These are phyloP conservation scores for Seriola aureovittata DNA, from an alignment of 2,113 vertebrate genomes.

Conservation along the genomic window DNA sequence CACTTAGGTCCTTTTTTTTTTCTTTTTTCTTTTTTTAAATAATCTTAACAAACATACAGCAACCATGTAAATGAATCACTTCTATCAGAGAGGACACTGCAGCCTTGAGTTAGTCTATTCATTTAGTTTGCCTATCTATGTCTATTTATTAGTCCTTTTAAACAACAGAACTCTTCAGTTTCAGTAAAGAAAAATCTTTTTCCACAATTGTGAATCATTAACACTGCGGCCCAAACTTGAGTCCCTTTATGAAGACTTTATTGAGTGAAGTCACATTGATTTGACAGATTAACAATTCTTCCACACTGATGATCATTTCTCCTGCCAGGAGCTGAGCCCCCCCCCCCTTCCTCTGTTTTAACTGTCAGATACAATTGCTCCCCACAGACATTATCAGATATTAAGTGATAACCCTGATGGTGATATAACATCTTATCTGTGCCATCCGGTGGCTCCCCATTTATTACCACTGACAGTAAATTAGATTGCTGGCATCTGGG, in stretches of 20 bases:
- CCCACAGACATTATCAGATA: constrained; percentile 71
- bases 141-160: not conserved
- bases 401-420: constrained; percentile 79
- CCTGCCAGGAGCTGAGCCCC: constrained; percentile 58
- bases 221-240: constrained; percentile 41
- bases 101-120: not conserved
- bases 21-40: not conserved
- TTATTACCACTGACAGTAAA: constrained; percentile 79
- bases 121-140: constrained; percentile 1
- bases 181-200: constrained; percentile 34
- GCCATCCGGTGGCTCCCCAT: constrained; percentile 64
- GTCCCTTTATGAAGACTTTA: constrained; percentile 63
- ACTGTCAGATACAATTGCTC: constrained; percentile 70
- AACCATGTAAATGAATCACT: not conserved
- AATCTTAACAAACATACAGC: not conserved
- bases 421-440: constrained; percentile 75
- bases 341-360: constrained; percentile 54
- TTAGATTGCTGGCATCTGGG: constrained; percentile 76
- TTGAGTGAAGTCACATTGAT: constrained; percentile 74
- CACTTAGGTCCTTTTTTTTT: not conserved
- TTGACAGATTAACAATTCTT: constrained; percentile 77
- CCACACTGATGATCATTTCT: constrained; percentile 61
- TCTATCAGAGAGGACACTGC: not conserved
- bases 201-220: constrained; percentile 47
- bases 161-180: constrained; percentile 6